phyloP scores from a whole-genome alignment of 2,797 vertebrate genomes.

The Tragopan temminckii region DNA sequence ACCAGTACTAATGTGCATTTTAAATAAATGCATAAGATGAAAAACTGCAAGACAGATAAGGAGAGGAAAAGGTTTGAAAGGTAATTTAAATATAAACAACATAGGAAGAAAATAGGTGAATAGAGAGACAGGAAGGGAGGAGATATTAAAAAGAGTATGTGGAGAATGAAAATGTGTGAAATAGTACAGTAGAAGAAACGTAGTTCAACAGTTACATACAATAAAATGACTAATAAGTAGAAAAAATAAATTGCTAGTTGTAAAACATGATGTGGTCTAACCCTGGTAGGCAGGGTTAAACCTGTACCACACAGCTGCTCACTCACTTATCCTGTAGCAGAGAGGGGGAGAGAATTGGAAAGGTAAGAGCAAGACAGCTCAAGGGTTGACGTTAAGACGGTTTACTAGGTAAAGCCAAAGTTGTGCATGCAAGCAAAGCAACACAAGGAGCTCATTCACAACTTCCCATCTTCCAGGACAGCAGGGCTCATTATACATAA shows the following conservation, averaged over 20 bases:
- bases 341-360: background rate
- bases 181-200: background rate
- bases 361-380: background rate
- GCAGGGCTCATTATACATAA: background rate
- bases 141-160: background rate
- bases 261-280: background rate
- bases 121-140: background rate
- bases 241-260: background rate
- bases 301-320: background rate
- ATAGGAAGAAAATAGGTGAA: background rate
- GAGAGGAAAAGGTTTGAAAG: background rate
- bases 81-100: background rate
- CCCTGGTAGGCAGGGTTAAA: background rate
- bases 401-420: background rate
- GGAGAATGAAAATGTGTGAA: background rate
- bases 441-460: background rate
- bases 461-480: background rate
- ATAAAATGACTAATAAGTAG: background rate
- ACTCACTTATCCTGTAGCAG: background rate
- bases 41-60: background rate
- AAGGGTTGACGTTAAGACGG: background rate
- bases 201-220: background rate
- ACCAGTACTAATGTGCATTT: background rate
- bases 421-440: background rate
- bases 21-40: background rate